These are phyloP conservation scores for Cephus nigrinus DNA, from an alignment of 2,888 invertebrate species.

Conservation along the genomic window DNA sequence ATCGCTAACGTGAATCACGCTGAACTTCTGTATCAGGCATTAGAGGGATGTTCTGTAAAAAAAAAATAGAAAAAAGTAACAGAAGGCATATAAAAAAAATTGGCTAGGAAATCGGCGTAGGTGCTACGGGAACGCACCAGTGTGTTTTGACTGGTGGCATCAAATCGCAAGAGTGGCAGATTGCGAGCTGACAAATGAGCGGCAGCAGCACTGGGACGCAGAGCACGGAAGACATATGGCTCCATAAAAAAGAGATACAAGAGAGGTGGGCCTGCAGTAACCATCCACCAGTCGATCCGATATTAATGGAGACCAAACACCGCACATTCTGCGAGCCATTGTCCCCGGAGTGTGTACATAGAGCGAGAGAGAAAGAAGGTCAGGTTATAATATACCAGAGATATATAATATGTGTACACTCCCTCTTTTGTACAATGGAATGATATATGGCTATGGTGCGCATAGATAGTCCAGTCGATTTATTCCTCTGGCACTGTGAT, in stretches of 20 bases:
- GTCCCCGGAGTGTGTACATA: conserved; percentile 55
- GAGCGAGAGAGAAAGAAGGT: conserved; percentile 19
- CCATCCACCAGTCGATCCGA: conserved; percentile 59
- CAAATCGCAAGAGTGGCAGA: conserved; percentile 57
- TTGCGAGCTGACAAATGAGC: conserved; percentile 64
- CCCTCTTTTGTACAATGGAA: conserved; percentile 53
- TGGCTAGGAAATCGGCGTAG: not conserved
- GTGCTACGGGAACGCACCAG: no score
- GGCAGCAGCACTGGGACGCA: conserved; percentile 39
- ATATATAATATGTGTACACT: conserved; percentile 54
- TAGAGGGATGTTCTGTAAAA: not conserved
- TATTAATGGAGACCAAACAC: conserved; percentile 67
- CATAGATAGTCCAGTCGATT: conserved; percentile 34
- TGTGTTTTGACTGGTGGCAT: conserved; percentile 57
- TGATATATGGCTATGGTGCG: conserved; percentile 49
- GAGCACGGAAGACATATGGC: conserved; percentile 61
- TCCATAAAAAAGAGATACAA: conserved; percentile 58
- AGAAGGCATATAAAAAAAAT: conserved; percentile 9
- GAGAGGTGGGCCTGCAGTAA: conserved; percentile 37
- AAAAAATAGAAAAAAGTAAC: conserved; percentile 3
- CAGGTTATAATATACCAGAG: conserved; percentile 41
- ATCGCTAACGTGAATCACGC: no score
- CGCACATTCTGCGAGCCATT: conserved; percentile 53
- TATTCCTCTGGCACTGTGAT: no score
- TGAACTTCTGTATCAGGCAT: no score